Conservation (phyloP, 2,797 vertebrate species). For the Acanthornis magna region DNA sequence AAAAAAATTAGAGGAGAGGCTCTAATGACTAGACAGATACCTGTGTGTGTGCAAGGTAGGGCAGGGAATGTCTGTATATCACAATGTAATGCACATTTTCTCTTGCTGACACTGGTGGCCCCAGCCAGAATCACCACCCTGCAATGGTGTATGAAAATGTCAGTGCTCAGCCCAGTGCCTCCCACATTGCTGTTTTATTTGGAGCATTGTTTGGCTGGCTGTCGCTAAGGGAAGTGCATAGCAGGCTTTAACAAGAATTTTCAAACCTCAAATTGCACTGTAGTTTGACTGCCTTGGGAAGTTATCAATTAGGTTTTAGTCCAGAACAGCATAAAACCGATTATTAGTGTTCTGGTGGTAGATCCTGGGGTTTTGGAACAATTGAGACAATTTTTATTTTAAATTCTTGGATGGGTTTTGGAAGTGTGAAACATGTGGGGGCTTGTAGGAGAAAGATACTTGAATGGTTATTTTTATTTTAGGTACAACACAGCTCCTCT, state of each 20-base stretch:
- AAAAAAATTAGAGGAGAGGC: not conserved
- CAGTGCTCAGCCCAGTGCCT: not conserved
- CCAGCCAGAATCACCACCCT: not conserved
- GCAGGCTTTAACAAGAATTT: not conserved
- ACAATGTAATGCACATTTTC: not conserved
- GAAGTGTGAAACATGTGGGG: not conserved
- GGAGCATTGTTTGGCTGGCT: not conserved
- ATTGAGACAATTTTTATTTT: not conserved
- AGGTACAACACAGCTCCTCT: not conserved
- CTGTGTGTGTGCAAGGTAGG: not conserved
- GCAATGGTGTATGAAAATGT: not conserved
- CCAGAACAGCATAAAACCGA: not conserved
- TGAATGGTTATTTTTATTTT: not conserved
- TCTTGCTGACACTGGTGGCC: not conserved
- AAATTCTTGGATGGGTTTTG: not conserved
- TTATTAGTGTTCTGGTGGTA: not conserved
- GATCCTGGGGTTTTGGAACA: not conserved
- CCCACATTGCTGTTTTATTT: not conserved
- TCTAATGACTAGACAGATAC: not conserved
- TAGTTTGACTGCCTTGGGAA: not conserved
- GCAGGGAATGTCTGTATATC: not conserved
- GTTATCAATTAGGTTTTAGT: not conserved
- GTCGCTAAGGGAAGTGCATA: not conserved
- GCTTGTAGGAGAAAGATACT: not conserved
- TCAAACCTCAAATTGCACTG: not conserved